Base-by-base conservation (phyloP, 2,113 vertebrate species). In the Notothenia rossii region DNA sequence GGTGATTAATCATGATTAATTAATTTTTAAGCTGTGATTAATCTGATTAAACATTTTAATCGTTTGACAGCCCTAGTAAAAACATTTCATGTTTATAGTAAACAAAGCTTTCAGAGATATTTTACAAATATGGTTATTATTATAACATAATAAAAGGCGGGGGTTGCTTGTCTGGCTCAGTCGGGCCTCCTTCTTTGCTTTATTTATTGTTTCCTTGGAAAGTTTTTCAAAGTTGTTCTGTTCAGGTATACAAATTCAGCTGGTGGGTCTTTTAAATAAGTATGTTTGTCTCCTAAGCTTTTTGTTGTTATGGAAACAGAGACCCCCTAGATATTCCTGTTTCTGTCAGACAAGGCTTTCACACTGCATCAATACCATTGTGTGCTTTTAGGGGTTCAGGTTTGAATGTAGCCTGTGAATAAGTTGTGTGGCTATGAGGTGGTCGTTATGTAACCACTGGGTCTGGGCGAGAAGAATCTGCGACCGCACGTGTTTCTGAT, bases 401-500 rank as follows among this genome's bases (percentile, higher is more conserved):
- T 76, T 78, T 48, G 51, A 40, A 65, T n/a, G 10, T 45, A 58
- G 74, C 1, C 2, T 50, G 11, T 84, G 36, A 7, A n/a, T n/a
- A n/a, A n/a, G n/a, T n/a, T n/a, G 56, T 55, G 73, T 75, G 36
- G 65, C 62, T 63, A 51, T 75, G 22, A 79, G 73, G 75, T 55
- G 48, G 29, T 13, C 54, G 67, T 86, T 88, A 64, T 4, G 50
- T 80, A 84, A 87, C 75, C 29, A 75, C 33, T 18, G 17, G 48
- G 59, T 74, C 70, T 78, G 29, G 10, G 66, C 70, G 63, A 72
- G 15, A 60, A 33, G 46, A 18, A 54, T 40, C 36, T 40, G 36
- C 29, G 29, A 29, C 1, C 18, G 60, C 68, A 73, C 43, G 59
- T 89, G 75, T 83, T 78, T 78, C 22, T 75, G 76, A 72, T 81